Conservation (phyloP, 2,888 invertebrate species). For the Apamea monoglypha region DNA sequence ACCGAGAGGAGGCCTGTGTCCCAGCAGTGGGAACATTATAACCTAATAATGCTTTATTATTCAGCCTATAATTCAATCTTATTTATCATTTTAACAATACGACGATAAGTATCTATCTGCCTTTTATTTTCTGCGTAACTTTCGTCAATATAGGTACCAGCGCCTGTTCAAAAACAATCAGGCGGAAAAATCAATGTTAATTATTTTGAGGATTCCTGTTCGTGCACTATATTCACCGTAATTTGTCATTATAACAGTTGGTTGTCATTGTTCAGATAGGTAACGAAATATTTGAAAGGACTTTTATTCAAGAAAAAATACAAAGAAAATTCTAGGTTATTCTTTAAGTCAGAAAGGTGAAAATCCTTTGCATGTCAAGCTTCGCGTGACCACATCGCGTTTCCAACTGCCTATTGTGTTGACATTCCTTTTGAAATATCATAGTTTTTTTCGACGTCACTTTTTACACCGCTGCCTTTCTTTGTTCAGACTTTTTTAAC, state of each 20-base stretch:
- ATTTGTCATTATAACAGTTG: conserved; percentile 64
- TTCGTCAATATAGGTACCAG: not conserved
- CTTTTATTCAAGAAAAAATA: not conserved
- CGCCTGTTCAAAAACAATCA: conserved; percentile 14
- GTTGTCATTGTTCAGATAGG: conserved; percentile 56
- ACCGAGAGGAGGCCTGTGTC: no score
- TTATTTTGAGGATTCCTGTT: conserved; percentile 40
- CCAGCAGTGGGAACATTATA: no score
- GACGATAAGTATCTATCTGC: not conserved
- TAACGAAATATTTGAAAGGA: conserved; percentile 20
- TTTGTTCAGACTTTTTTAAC: conserved; percentile 62
- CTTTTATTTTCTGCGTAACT: not conserved
- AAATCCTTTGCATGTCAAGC: conserved; percentile 21
- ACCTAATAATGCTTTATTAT: no score
- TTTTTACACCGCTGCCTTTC: conserved; percentile 71
- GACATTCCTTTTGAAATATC: conserved; percentile 69
- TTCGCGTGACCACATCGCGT: conserved; percentile 71
- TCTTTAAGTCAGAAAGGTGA: not conserved
- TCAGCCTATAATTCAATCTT: not conserved
- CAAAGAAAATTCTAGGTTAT: conserved; percentile 25
- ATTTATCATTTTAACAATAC: not conserved
- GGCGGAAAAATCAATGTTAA: conserved; percentile 38
- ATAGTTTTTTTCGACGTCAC: conserved; percentile 63
- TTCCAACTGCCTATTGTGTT: conserved; percentile 64
- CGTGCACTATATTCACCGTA: conserved; percentile 37